Percentiles rank a stretch among this genome's conserved stretches.
Conservation (phyloP, 2,888 invertebrate species). For the Calameuta pallipes region DNA sequence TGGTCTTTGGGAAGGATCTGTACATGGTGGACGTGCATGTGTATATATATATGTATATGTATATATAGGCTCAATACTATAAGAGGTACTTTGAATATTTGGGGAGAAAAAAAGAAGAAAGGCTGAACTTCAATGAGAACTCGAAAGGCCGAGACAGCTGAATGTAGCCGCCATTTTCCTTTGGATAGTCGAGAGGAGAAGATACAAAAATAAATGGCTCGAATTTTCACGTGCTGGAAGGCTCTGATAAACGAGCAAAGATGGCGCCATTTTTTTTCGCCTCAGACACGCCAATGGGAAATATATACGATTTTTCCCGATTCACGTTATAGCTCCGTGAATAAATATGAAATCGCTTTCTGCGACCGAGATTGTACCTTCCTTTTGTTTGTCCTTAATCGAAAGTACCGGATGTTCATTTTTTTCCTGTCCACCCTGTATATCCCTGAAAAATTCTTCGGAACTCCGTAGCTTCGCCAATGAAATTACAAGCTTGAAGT, state of each 20-base stretch:
- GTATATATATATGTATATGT: too few species aligned
- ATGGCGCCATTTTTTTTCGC: not conserved
- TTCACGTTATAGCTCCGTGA: not conserved
- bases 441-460: not conserved
- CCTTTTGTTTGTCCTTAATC: not conserved
- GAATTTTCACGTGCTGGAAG: not conserved
- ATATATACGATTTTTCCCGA: not conserved
- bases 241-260: not conserved
- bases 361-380: not conserved
- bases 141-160: not conserved
- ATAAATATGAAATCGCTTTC: not conserved
- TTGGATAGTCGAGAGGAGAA: not conserved
- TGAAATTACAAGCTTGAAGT: too few species aligned
- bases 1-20: too few species aligned
- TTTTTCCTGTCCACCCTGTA: not conserved
- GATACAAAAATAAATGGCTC: not conserved
- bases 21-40: too few species aligned
- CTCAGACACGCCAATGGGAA: not conserved
- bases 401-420: not conserved
- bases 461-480: not conserved
- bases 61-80: too few species aligned
- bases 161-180: not conserved
- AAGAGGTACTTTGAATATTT: too few species aligned
- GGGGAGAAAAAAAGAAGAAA: too few species aligned
- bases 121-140: not conserved